Evolutionary conservation across 1,140 invertebrate species (phyloP).

Genomic region (Neuroterus valhalla): DNA sequence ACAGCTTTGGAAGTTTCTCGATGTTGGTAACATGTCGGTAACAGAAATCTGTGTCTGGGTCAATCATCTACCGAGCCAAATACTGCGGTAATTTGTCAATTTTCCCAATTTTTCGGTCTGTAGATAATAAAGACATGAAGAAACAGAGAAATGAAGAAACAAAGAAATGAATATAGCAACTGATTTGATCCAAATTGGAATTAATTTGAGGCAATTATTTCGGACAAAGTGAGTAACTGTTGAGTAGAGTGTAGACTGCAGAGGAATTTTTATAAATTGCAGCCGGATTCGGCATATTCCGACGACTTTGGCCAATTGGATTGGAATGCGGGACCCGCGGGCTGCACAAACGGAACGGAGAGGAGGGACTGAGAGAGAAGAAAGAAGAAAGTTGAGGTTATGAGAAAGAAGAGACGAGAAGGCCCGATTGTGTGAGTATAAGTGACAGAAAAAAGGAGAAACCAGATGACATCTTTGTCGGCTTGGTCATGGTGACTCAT

Average conservation of each 20-base stretch:
- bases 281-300: slow-evolving; percentile 39
- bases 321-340: slow-evolving; percentile 63
- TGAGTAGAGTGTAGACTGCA: no score
- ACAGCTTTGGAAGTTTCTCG: no score
- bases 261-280: not conserved
- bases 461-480: slow-evolving; percentile 34
- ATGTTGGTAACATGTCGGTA: no score
- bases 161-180: not conserved
- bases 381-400: not conserved
- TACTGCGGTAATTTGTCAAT: no score
- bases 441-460: slow-evolving; percentile 44
- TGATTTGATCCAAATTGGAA: slow-evolving; percentile 3
- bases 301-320: slow-evolving; percentile 65
- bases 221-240: not conserved
- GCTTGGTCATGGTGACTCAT: slow-evolving; percentile 51
- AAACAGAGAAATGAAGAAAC: not conserved
- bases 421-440: slow-evolving; percentile 43
- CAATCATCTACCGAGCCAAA: no score
- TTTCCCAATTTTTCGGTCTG: no score
- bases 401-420: slow-evolving; percentile 48
- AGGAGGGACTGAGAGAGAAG: slow-evolving; percentile 33
- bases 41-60: no score
- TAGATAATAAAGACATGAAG: no score
- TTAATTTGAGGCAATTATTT: slow-evolving; percentile 4
- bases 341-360: not conserved